Evolutionary conservation across 2,888 invertebrate species (phyloP).

Genomic region (Phengaris alcon): DNA sequence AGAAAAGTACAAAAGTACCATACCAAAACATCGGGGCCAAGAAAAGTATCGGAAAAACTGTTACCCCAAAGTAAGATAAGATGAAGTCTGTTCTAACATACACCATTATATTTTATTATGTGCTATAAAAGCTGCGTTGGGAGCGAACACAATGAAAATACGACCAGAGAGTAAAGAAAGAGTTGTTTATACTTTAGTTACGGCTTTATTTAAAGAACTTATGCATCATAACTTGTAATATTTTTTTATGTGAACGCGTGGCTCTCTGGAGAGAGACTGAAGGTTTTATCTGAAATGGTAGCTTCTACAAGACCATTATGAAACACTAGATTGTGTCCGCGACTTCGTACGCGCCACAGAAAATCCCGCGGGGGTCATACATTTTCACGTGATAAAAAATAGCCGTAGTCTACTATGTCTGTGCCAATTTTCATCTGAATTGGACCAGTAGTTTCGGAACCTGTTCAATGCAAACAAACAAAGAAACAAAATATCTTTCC

Average conservation of each 20-base stretch:
- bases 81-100: slow-evolving; percentile 18
- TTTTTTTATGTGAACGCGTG: slow-evolving; percentile 1
- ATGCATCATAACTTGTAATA: not conserved
- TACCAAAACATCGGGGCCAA: not conserved
- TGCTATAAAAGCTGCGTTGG: slow-evolving; percentile 18
- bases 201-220: slow-evolving; percentile 13
- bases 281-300: not conserved
- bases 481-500: too few relatives aligned
- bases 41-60: slow-evolving; percentile 19
- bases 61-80: slow-evolving; percentile 5
- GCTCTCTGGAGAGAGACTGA: not conserved
- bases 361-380: too few relatives aligned
- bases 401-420: not conserved
- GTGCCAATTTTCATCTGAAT: too few relatives aligned
- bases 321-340: not conserved
- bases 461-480: too few relatives aligned
- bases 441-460: not conserved
- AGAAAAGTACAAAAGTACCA: not conserved
- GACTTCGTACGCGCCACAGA: too few relatives aligned
- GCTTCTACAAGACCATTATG: not conserved
- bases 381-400: not conserved
- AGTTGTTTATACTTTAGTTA: slow-evolving; percentile 15
- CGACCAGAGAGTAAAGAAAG: slow-evolving; percentile 2
- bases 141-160: slow-evolving; percentile 10
- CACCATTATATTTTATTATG: slow-evolving; percentile 17